phyloP scores from a whole-genome alignment of 2,888 invertebrate genomes.

The Oscheius sp. region DNA sequence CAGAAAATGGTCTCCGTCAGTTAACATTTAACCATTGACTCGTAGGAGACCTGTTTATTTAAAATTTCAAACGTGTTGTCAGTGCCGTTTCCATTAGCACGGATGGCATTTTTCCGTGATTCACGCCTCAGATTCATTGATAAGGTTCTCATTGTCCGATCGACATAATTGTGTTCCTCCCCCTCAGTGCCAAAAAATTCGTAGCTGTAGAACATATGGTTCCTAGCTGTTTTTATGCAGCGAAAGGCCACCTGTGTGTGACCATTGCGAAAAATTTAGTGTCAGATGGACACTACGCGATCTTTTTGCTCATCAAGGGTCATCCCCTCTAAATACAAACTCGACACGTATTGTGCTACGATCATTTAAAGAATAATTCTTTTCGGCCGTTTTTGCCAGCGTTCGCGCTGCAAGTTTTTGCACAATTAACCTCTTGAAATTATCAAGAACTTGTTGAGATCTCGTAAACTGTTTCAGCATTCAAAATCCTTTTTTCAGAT shows the following conservation, averaged over 20 bases:
- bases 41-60: no score
- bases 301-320: background rate
- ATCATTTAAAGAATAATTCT: no score
- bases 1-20: no score
- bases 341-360: background rate
- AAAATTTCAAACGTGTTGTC: no score
- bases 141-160: constrained; percentile 7
- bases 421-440: constrained; percentile 16
- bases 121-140: background rate
- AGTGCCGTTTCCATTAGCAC: no score
- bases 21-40: no score
- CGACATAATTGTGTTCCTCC: background rate
- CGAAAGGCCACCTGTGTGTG: constrained; percentile 21
- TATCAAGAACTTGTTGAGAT: constrained; percentile 5
- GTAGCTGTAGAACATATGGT: constrained; percentile 16
- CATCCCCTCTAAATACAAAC: background rate
- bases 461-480: background rate
- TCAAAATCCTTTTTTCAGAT: constrained; percentile 23
- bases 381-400: constrained; percentile 16
- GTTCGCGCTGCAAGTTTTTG: constrained; percentile 1
- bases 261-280: constrained; percentile 1
- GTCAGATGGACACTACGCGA: background rate
- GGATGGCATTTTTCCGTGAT: constrained; percentile 6
- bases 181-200: background rate
- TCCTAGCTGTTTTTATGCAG: constrained; percentile 1